Base-by-base conservation (phyloP, 2,113 vertebrate species). In the Castor canadensis region DNA sequence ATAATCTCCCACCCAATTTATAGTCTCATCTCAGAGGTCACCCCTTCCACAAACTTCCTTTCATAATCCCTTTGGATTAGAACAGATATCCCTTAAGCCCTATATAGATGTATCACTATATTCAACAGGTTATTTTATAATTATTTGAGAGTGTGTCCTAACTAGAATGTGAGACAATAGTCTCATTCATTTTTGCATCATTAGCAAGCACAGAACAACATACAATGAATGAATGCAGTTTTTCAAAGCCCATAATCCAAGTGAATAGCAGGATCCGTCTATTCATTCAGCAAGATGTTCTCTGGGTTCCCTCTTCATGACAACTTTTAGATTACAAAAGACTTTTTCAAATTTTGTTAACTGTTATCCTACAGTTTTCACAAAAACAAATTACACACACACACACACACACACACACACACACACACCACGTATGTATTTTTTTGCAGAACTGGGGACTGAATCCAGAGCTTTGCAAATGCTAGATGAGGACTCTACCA, bases 201-300 rank as follows among this genome's bases (percentile, higher is more conserved):
- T 28, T 22, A 67, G 45, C 40, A 85, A 95, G 82, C 52, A 54
- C 22, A 75, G 60, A 87, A 84, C 64, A 93, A 94, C 35, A 80
- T 12, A 71, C 2, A 62, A 79, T 56, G 35, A 86, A 75, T 75
- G 4, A 91, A 89, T 54, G 32, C 32, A 52, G 79, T 96, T 85
- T 60, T 88, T 82, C 69, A 56, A 92, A 88, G 69, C 49, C 58
- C 77, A 82, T 79, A 72, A 94, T 91, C 56, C 28, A 85, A 81
- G 54, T 66, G 60, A 80, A 95, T 6, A 80, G 47, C 4, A 92
- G 15, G 35, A 75, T 54, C 79, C 54, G 91, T 49, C 43, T 95
- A 66, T 49, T 72, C 62, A 84, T 77, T 93, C 35, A 95, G n/a
- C 15, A 67, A 45, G 35, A 40, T 62, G 58, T 86, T 72, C 75